A percentile compares a stretch with the other conserved stretches of the same genome.
Evolutionary conservation across 1,140 invertebrate genomes (phyloP).

Genomic region (Drosophila yakuba): DNA sequence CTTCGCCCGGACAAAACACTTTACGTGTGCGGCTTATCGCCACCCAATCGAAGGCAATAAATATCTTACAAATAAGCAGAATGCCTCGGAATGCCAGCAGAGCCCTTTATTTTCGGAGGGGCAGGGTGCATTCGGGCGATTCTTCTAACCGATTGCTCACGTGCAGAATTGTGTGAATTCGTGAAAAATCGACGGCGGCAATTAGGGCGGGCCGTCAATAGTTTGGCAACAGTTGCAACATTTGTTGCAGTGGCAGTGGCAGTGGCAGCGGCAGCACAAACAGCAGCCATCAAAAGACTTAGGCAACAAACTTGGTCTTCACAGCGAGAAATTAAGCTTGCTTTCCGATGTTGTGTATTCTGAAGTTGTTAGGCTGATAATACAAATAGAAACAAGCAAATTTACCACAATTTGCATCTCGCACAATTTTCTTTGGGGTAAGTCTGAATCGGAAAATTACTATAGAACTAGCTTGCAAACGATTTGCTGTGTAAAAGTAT

Average conservation of each 20-base stretch:
- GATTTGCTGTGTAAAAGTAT: too few relatives aligned
- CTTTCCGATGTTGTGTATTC: not conserved
- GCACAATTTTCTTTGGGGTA: not conserved
- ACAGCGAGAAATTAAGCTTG: not conserved
- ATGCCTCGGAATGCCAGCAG: slow-evolving; percentile 78
- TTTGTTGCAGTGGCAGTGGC: slow-evolving; percentile 22
- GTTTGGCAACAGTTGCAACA: slow-evolving; percentile 39
- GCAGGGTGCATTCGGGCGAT: slow-evolving; percentile 8
- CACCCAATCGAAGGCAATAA: slow-evolving; percentile 84
- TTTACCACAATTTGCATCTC: not conserved
- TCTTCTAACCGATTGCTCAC: slow-evolving; percentile 55
- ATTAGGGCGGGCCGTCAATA: slow-evolving; percentile 67
- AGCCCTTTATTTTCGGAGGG: slow-evolving; percentile 9
- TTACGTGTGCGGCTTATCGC: slow-evolving; percentile 83
- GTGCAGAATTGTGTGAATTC: slow-evolving; percentile 76
- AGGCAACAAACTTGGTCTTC: slow-evolving; percentile 71
- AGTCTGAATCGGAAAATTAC: not conserved
- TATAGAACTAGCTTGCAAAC: not conserved
- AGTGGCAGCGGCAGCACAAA: slow-evolving; percentile 5
- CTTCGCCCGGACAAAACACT: slow-evolving; percentile 71
- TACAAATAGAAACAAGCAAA: not conserved
- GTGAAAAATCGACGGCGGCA: slow-evolving; percentile 80
- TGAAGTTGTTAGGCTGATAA: too few relatives aligned
- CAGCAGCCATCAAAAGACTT: slow-evolving; percentile 70
- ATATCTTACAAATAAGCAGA: slow-evolving; percentile 85